Evolutionary conservation across 2,797 vertebrate species (phyloP).

Genomic region (Okamejei kenojei): DNA sequence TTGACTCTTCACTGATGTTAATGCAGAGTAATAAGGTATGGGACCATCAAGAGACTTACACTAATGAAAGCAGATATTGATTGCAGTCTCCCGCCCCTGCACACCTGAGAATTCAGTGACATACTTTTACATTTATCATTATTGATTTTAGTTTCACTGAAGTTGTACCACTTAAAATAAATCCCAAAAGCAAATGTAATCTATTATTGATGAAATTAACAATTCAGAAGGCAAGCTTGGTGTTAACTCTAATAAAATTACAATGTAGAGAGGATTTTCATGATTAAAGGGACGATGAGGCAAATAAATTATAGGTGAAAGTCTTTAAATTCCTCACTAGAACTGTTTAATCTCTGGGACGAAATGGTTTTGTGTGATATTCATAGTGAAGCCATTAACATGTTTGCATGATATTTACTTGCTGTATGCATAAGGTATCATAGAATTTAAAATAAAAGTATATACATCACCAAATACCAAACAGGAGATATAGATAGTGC

Average conservation of each 20-base stretch:
- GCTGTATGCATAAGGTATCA: neutral
- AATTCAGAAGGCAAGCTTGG: neutral
- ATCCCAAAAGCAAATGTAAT: constrained; percentile 24
- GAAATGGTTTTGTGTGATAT: neutral
- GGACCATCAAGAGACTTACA: neutral
- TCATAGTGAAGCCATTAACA: neutral
- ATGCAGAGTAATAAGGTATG: neutral
- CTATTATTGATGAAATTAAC: constrained; percentile 10
- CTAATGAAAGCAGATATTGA: constrained; percentile 26
- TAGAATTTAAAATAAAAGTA: neutral
- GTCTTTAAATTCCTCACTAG: neutral
- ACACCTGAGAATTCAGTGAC: neutral
- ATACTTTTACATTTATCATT: neutral
- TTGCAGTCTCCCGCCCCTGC: neutral
- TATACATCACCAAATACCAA: neutral
- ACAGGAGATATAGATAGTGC: too few species aligned
- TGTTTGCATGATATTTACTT: neutral
- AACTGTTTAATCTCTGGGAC: neutral
- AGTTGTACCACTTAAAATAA: neutral
- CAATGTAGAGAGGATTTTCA: neutral
- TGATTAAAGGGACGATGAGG: neutral
- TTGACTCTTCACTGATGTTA: neutral
- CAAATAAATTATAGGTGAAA: neutral
- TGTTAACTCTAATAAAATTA: neutral
- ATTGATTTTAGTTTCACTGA: constrained; percentile 24